Conservation (phyloP, 2,888 invertebrate genomes). For the Diadegma fenestrale region DNA sequence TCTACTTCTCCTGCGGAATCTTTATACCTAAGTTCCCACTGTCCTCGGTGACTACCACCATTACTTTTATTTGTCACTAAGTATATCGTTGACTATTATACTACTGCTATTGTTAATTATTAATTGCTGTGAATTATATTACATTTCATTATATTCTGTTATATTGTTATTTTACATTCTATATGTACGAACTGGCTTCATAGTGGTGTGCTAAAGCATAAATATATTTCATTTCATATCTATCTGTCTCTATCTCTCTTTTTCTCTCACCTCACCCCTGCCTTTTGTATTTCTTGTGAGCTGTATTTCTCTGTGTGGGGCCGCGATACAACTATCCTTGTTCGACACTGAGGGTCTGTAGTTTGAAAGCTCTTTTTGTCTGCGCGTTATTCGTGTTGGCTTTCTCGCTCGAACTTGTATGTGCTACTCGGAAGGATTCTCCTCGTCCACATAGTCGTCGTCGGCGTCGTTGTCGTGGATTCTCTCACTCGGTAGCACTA, state of each 20-base stretch:
- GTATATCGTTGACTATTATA: too few species aligned
- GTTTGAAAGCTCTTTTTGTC: constrained; percentile 24
- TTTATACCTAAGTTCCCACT: too few species aligned
- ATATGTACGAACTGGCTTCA: too few species aligned
- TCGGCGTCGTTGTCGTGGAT: constrained; percentile 39
- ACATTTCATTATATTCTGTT: too few species aligned
- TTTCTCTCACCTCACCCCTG: neutral
- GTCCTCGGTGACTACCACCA: too few species aligned
- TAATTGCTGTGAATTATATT: too few species aligned
- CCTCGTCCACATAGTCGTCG: constrained; percentile 50
- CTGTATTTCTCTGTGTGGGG: constrained; percentile 13
- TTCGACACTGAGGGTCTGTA: constrained; percentile 24
- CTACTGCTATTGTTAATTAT: too few species aligned
- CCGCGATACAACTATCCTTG: constrained; percentile 50
- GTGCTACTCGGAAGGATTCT: constrained; percentile 36
- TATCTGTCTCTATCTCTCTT: neutral
- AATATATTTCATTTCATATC: too few species aligned
- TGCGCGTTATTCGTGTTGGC: constrained; percentile 19
- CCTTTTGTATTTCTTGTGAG: neutral
- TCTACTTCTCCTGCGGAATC: too few species aligned
- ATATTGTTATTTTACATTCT: too few species aligned
- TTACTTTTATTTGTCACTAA: too few species aligned
- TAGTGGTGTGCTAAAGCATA: too few species aligned
- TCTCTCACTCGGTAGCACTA: constrained; percentile 55
- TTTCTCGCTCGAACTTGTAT: constrained; percentile 43